A percentile compares a stretch with the other conserved stretches of the same genome.
These are phyloP conservation scores for Achlya flavicornis DNA, from an alignment of 2,888 invertebrate species.

Conservation along the genomic window DNA sequence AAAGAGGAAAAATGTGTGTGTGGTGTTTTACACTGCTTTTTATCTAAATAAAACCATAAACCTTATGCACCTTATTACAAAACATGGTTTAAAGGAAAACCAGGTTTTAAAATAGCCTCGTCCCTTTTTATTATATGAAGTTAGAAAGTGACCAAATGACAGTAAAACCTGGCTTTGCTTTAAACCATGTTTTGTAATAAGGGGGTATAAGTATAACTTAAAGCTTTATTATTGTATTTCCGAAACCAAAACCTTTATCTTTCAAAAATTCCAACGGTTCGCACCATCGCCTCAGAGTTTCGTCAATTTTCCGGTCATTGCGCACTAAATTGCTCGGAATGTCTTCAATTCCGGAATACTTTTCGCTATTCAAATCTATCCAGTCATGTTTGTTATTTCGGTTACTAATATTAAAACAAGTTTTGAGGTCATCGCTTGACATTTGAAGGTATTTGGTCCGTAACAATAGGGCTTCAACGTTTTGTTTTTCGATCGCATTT, in stretches of 20 bases:
- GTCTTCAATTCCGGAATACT: conserved; percentile 27
- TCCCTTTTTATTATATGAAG: no score
- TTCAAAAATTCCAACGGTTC: neutral
- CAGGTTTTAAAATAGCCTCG: no score
- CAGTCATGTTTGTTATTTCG: conserved; percentile 28
- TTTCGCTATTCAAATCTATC: conserved; percentile 22
- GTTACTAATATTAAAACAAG: conserved; percentile 27
- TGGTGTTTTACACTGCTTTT: no score
- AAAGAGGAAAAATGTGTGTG: no score
- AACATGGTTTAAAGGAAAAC: no score
- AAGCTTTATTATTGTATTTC: conserved; percentile 2
- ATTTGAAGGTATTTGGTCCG: conserved; percentile 39
- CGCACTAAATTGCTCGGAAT: conserved; percentile 21
- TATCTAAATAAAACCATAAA: no score
- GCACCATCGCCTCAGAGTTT: conserved; percentile 13
- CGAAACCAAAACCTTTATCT: conserved; percentile 1
- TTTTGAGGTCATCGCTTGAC: conserved; percentile 44
- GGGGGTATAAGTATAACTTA: no score
- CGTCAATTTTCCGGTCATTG: conserved; percentile 35
- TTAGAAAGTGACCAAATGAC: no score
- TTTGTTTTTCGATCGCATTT: conserved; percentile 4
- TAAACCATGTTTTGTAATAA: no score
- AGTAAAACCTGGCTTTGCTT: no score
- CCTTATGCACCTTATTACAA: no score
- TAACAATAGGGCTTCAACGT: conserved; percentile 18